phyloP scores from a whole-genome alignment of 2,888 invertebrate genomes.

The Craniophora ligustri region DNA sequence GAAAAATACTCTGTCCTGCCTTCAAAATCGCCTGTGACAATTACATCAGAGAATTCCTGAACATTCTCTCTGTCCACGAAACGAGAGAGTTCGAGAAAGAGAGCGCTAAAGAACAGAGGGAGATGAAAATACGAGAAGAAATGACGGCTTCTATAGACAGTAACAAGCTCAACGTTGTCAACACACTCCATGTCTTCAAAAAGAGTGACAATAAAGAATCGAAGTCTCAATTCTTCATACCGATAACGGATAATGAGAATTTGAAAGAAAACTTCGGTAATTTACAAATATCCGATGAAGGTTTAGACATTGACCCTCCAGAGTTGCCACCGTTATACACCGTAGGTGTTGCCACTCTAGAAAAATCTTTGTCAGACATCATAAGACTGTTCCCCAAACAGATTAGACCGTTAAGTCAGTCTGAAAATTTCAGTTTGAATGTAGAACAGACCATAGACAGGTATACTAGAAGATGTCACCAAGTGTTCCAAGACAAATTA shows the following conservation, averaged over 20 bases:
- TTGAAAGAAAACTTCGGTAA: conserved; percentile 78
- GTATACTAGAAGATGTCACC: conserved; percentile 83
- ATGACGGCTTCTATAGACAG: conserved; percentile 79
- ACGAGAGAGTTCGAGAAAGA: conserved; percentile 77
- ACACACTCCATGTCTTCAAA: conserved; percentile 81
- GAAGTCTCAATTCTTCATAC: conserved; percentile 85
- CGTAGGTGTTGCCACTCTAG: conserved; percentile 68
- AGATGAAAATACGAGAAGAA: conserved; percentile 71
- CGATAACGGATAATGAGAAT: conserved; percentile 74
- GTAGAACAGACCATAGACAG: conserved; percentile 82
- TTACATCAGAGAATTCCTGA: conserved; percentile 80
- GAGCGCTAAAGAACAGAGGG: conserved; percentile 66
- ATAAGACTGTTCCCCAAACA: conserved; percentile 83
- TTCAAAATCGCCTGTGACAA: conserved; percentile 84
- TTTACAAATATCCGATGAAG: conserved; percentile 77
- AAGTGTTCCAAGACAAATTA: conserved; percentile 84
- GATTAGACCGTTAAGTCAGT: conserved; percentile 82
- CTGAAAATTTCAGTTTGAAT: conserved; percentile 80
- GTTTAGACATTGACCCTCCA: conserved; percentile 73
- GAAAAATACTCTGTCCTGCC: conserved; percentile 83
- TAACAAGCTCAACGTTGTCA: conserved; percentile 80
- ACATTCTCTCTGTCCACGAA: conserved; percentile 72
- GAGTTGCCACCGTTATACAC: conserved; percentile 77
- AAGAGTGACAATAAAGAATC: conserved; percentile 81
- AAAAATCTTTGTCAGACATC: conserved; percentile 77